Evolutionary conservation across 2,888 invertebrate species (phyloP).

Genomic region (Dasypogon diadema): DNA sequence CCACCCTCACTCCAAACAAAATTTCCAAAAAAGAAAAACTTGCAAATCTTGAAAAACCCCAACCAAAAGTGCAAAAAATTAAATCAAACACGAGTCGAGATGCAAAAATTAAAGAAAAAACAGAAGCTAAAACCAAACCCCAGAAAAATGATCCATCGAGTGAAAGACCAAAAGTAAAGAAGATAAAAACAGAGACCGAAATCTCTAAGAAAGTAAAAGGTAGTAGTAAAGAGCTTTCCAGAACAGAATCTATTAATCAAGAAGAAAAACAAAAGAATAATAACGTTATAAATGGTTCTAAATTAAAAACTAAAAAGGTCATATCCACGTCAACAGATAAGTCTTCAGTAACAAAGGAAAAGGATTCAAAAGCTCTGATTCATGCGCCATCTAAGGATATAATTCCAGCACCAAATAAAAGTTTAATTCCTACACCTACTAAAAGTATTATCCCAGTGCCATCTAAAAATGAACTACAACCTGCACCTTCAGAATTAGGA

Average conservation of each 20-base stretch:
- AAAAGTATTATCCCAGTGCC: not conserved
- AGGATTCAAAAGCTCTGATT: not conserved
- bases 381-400: not conserved
- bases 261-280: not conserved
- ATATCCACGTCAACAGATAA: not conserved
- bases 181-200: slow-evolving; percentile 2
- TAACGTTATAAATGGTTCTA: not conserved
- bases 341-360: not conserved
- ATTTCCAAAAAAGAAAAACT: no score
- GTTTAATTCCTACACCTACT: not conserved
- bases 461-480: not conserved
- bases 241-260: not conserved
- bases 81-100: not conserved
- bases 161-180: not conserved
- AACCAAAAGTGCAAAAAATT: not conserved
- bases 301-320: not conserved
- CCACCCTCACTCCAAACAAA: no score
- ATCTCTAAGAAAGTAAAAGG: not conserved
- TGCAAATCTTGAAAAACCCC: no score
- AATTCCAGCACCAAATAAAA: not conserved
- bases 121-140: not conserved
- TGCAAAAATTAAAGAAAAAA: not conserved
- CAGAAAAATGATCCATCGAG: not conserved
- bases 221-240: not conserved
- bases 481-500: no score